Base-by-base conservation (phyloP, 2,888 invertebrate species). In the Cataglyphis livida region DNA sequence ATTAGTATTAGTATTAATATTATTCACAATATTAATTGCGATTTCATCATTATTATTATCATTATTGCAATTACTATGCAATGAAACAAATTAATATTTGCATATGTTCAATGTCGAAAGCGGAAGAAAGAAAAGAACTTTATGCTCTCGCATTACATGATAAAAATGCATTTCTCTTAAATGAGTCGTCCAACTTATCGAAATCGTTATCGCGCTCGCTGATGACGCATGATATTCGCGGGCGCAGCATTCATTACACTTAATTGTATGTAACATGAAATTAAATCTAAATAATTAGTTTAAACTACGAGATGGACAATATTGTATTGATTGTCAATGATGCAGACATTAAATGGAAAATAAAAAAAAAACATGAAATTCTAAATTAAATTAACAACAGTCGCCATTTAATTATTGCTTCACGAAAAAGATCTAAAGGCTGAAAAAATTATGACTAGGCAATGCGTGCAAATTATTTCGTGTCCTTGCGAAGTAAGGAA, bases 181-280 rank as follows among this genome's bases (percentile, higher is more conserved):
- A 66, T 28, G 54, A 57, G 68, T 66, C 28, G 41, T 15, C 6
- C 41, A n/a, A 54, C 44, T 44, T 59, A 59, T 44, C 73, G 44
- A 71, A 79, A 79, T 79, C 41, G 12, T 79, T 79, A 71, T 71
- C 73, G 73, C 35, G 57, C 41, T 68, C n/a, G 44, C 21, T 71
- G 59, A 59, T 57, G 73, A 79, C 73, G 78, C 78, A 71, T 44
- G 57, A 79, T 18, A 79, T 79, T 59, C 54, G 18, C 35, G 44
- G 25, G 44, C 41, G 21, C 44, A 57, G 18, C 59, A 79, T 12
- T 71, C 66, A 79, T 78, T 59, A 25, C 25, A 35, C 44, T 7
- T 35, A n/a, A 71, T 59, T 59, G 35, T 21, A 21, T 59, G 32
- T 44, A 59, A 59, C 25, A 15, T 48, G 41, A 15, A 48, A n/a